Evolutionary conservation across 2,888 invertebrate genomes (phyloP).

Genomic region (Drosophila planitibia): DNA sequence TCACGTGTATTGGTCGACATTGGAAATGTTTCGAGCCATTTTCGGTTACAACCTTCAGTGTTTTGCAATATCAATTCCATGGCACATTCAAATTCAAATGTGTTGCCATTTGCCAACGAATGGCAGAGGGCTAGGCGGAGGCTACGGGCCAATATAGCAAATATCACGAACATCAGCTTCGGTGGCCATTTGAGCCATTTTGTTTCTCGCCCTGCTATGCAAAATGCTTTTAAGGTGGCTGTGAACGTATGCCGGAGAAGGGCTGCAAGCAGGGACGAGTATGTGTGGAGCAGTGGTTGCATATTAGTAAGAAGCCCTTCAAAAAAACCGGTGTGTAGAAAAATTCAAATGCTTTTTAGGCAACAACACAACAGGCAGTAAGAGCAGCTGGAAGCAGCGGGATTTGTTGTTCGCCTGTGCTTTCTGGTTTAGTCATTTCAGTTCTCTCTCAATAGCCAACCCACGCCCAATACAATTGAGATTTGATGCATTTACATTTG

Average conservation of each 20-base stretch:
- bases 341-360: slow-evolving; percentile 53
- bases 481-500: slow-evolving; percentile 78
- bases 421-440: slow-evolving; percentile 18
- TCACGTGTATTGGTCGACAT: slow-evolving; percentile 48
- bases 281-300: slow-evolving; percentile 22
- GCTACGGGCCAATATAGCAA: slow-evolving; percentile 25
- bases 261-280: background rate
- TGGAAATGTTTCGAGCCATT: slow-evolving; percentile 19
- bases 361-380: slow-evolving; percentile 16
- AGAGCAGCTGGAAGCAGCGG: background rate
- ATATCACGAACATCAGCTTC: slow-evolving; percentile 53
- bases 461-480: slow-evolving; percentile 60
- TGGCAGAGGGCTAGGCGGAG: slow-evolving; percentile 1
- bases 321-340: slow-evolving; percentile 38
- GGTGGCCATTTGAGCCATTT: slow-evolving; percentile 51
- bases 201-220: slow-evolving; percentile 20
- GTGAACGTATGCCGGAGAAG: background rate
- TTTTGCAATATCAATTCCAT: slow-evolving; percentile 63
- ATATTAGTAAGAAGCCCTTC: slow-evolving; percentile 64
- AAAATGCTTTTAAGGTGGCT: slow-evolving; percentile 60
- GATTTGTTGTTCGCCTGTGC: slow-evolving; percentile 15
- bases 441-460: slow-evolving; percentile 32
- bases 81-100: slow-evolving; percentile 64
- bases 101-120: slow-evolving; percentile 38
- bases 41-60: slow-evolving; percentile 7